These are phyloP conservation scores for Bombus pascuorum DNA, from an alignment of 1,140 invertebrate species.

Conservation along the genomic window DNA sequence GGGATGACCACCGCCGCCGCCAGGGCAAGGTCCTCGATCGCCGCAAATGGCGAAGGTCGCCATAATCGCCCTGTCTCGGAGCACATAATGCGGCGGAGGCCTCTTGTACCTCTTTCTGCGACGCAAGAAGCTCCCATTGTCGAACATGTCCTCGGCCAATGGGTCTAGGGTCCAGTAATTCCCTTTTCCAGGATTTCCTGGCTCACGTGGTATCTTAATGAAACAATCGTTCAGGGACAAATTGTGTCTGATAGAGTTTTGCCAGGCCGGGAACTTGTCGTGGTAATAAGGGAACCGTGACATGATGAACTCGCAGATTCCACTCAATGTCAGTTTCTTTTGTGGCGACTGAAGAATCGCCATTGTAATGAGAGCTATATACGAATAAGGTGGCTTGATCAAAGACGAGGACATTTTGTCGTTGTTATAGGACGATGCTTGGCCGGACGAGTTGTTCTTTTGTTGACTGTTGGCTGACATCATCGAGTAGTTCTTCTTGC, in stretches of 20 bases:
- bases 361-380: slow-evolving; percentile 99
- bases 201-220: slow-evolving; percentile 98
- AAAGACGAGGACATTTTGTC: slow-evolving; percentile 81
- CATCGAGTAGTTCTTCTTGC: slow-evolving; percentile 75
- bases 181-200: slow-evolving; percentile 99
- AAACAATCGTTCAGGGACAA: slow-evolving; percentile 99
- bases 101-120: slow-evolving; percentile 97
- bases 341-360: slow-evolving; percentile 98
- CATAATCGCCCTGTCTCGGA: slow-evolving; percentile 82
- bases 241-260: slow-evolving; percentile 98
- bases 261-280: slow-evolving; percentile 97
- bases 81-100: slow-evolving; percentile 85
- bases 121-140: slow-evolving; percentile 98
- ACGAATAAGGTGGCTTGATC: slow-evolving; percentile 98
- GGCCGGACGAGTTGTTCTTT: slow-evolving; percentile 42
- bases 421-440: slow-evolving; percentile 59
- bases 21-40: slow-evolving; percentile 72
- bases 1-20: slow-evolving; percentile 69
- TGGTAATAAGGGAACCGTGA: slow-evolving; percentile 97
- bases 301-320: slow-evolving; percentile 99
- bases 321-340: slow-evolving; percentile 97
- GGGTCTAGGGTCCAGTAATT: slow-evolving; percentile 99
- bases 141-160: slow-evolving; percentile 99
- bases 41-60: slow-evolving; percentile 81
- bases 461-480: slow-evolving; percentile 69